Conservation (phyloP, 2,113 vertebrate species). For the Peucedramus taeniatus region DNA sequence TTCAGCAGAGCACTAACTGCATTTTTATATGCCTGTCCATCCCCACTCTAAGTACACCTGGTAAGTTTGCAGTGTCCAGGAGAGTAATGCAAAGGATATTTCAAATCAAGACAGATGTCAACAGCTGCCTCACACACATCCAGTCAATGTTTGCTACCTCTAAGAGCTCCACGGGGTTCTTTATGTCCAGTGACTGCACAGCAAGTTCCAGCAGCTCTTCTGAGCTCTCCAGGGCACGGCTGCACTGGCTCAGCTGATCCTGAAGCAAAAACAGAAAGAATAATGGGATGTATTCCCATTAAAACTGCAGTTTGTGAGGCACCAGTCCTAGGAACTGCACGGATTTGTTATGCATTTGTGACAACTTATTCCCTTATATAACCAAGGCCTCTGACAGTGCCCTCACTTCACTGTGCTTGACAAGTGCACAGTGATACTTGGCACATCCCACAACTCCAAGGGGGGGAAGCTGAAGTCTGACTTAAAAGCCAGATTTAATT, state of each 20-base stretch:
- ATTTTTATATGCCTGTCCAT: not conserved
- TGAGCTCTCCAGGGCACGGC: constrained; percentile 81
- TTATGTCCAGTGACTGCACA: constrained; percentile 79
- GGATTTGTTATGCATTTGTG: not conserved
- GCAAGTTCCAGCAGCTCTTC: constrained; percentile 88
- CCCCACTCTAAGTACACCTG: not conserved
- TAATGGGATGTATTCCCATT: not conserved
- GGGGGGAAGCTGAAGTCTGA: not conserved
- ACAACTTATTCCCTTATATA: not conserved
- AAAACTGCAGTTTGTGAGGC: not conserved
- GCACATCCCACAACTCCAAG: not conserved
- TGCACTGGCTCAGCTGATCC: constrained; percentile 85
- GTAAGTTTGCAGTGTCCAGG: not conserved
- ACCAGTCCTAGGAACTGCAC: not conserved
- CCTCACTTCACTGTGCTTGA: not conserved
- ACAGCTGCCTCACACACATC: not conserved
- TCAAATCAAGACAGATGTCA: not conserved
- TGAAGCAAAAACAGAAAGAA: constrained; percentile 27
- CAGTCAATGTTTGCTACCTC: constrained; percentile 71
- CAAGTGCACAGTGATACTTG: not conserved
- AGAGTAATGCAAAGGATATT: not conserved
- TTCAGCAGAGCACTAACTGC: not conserved
- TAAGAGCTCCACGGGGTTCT: constrained; percentile 81
- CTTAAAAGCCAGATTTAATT: not conserved
- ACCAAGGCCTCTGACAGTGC: not conserved